A percentile compares a stretch with the other conserved stretches of the same genome.
These are phyloP conservation scores for Pissodes strobi DNA, from an alignment of 1,140 invertebrate species.

Conservation along the genomic window DNA sequence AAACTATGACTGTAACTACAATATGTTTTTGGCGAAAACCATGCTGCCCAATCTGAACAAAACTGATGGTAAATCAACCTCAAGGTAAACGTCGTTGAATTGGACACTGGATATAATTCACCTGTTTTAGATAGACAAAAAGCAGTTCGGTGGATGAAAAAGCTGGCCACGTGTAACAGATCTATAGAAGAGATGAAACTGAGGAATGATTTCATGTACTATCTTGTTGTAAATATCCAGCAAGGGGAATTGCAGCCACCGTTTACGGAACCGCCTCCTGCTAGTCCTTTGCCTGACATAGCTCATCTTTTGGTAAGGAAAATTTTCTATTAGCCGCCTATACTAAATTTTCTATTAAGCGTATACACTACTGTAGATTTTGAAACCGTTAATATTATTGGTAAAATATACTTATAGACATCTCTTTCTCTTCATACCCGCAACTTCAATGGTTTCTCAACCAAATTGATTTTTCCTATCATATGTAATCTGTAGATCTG, in stretches of 20 bases:
- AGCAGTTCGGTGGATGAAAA: constrained; percentile 58
- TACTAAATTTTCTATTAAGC: too few relatives aligned
- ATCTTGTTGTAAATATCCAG: constrained; percentile 58
- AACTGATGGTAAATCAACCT: constrained; percentile 45
- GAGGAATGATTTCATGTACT: constrained; percentile 60
- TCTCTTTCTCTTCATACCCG: too few relatives aligned
- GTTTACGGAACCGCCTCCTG: constrained; percentile 56
- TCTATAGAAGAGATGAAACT: constrained; percentile 57
- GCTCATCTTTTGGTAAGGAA: constrained; percentile 55
- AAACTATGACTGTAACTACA: constrained; percentile 57
- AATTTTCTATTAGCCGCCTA: too few relatives aligned
- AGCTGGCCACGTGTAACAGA: constrained; percentile 54
- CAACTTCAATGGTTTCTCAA: too few relatives aligned
- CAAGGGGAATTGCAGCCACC: constrained; percentile 55
- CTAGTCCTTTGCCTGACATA: constrained; percentile 51
- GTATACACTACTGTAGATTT: background rate
- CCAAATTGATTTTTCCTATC: too few relatives aligned
- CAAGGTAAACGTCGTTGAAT: background rate
- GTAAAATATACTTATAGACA: too few relatives aligned
- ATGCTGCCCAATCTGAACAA: constrained; percentile 53
- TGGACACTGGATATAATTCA: background rate
- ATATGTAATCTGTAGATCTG: too few relatives aligned
- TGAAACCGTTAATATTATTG: too few relatives aligned
- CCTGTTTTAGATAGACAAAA: constrained; percentile 42
- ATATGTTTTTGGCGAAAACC: constrained; percentile 56